Conservation (phyloP, 2,888 invertebrate species). For the Anorthoa munda region DNA sequence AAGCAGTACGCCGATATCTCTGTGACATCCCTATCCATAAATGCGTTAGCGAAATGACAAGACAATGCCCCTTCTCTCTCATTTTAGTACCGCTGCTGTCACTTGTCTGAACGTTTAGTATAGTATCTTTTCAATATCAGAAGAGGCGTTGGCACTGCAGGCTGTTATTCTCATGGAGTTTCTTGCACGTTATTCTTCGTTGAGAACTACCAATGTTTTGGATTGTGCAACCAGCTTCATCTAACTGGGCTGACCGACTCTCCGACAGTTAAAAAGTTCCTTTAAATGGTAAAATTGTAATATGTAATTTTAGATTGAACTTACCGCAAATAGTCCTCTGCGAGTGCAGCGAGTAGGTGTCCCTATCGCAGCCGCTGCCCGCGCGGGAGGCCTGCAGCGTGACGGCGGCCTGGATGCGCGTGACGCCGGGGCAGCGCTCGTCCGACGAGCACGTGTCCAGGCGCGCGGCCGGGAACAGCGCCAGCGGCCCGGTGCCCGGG, state of each 20-base stretch:
- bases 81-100: no score
- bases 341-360: slow-evolving; percentile 96
- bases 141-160: background rate
- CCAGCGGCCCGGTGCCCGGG: slow-evolving; percentile 95
- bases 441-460: slow-evolving; percentile 97
- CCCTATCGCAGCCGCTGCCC: slow-evolving; percentile 98
- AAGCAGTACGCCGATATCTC: background rate
- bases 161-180: background rate
- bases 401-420: slow-evolving; percentile 91
- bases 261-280: no score
- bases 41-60: background rate
- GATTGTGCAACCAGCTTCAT: no score
- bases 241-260: no score
- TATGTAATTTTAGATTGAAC: no score
- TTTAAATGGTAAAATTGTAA: no score
- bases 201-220: no score
- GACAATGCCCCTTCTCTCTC: background rate
- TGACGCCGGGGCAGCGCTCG: slow-evolving; percentile 96
- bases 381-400: slow-evolving; percentile 96
- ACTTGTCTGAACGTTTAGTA: no score
- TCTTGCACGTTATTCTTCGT: no score
- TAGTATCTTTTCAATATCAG: background rate
- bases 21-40: background rate
- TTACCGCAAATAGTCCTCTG: slow-evolving; percentile 96
- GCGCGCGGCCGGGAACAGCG: slow-evolving; percentile 96